phyloP scores from a whole-genome alignment of 1,140 invertebrate genomes.

The Sitophilus oryzae region DNA sequence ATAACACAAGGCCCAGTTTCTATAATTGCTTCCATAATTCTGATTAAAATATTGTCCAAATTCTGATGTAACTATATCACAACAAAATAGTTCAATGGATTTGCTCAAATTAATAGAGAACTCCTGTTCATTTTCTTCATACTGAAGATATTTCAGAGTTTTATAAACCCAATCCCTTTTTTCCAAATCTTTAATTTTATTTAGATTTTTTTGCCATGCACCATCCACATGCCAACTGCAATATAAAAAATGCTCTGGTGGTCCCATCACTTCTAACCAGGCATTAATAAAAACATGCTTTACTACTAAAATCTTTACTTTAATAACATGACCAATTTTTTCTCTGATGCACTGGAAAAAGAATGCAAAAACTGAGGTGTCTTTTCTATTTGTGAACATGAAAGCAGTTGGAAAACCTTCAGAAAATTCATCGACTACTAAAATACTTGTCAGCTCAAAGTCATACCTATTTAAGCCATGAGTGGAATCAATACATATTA shows the following conservation, averaged over 20 bases:
- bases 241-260: slow-evolving; percentile 15
- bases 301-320: not conserved
- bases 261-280: no score
- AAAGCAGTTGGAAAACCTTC: slow-evolving; percentile 26
- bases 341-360: slow-evolving; percentile 21
- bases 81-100: no score
- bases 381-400: slow-evolving; percentile 26
- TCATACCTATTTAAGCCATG: slow-evolving; percentile 30
- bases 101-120: not conserved
- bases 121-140: not conserved
- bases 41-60: not conserved
- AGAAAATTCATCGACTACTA: slow-evolving; percentile 25
- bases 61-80: no score
- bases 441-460: slow-evolving; percentile 27
- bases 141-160: slow-evolving; percentile 16
- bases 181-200: slow-evolving; percentile 18
- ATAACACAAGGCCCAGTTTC: slow-evolving; percentile 4
- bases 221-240: slow-evolving; percentile 24
- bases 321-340: slow-evolving; percentile 14
- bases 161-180: slow-evolving; percentile 21
- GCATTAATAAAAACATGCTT: no score
- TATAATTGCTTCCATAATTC: not conserved
- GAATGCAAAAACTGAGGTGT: slow-evolving; percentile 9
- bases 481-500: slow-evolving; percentile 29
- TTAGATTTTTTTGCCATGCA: slow-evolving; percentile 23